Evolutionary conservation across 2,888 invertebrate genomes (phyloP), one percentile per base, ranked within the genome.

Genomic region (Rhorus exstirpatorius): DNA sequence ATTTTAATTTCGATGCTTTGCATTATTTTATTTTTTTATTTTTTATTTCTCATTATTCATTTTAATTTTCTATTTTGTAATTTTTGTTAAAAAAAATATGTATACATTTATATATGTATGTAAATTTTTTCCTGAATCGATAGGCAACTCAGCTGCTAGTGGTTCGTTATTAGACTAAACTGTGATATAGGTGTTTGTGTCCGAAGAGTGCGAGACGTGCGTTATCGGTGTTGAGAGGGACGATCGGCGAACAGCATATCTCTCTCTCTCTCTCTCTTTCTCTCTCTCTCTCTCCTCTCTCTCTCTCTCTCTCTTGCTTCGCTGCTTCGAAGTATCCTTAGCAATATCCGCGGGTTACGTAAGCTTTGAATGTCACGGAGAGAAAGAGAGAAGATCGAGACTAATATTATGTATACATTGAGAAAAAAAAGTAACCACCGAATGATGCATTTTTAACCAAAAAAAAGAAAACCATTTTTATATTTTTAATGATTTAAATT

Each of bases 191-290:
- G 26, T 44, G 21, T 21, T 10, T 19, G 12, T 38, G 46, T 35
- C 44, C 41, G 12, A 61, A 70, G 61, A 71, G 63, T 65, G 68
- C 76, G 76, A 80, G 55, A 80, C 75, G 80, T 70, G 80, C 35
- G 75, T 80, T 80, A 80, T 80, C 80, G 75, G 61, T 55, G 38
- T 21, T 61, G 55, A 38, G 61, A 80, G n/a, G 68, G 68, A 75
- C 63, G 80, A 80, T 70, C 79, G 68, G 68, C 70, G 79, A 68
- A 75, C 38, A 75, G 55, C 60, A 49, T 65, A 17, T 19, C 51
- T 63, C 26, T n/a, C 38, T 14, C 12, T 55, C 68, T 46, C 46
- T 21, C 3, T 21, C 12, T 21, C 19, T 38, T 17, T 61, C 41
- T 61, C 21, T 35, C 46, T 17, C 26, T 10, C 49, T 21, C n/a